A percentile compares a stretch with the other conserved stretches of the same genome.
phyloP scores from a whole-genome alignment of 2,113 vertebrate species.

The Tachysurus fulvidraco region DNA sequence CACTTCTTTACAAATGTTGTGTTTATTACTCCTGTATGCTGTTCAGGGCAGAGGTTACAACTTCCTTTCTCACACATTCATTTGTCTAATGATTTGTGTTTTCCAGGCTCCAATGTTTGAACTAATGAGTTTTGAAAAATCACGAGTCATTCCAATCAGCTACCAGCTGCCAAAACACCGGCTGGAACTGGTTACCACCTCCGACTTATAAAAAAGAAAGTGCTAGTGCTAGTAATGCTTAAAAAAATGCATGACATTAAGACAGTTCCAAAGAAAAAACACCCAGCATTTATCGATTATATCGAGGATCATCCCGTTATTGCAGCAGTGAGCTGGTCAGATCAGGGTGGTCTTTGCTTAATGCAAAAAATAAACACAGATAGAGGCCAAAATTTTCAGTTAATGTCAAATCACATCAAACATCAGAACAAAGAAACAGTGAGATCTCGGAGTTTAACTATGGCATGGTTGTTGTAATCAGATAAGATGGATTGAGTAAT shows the following conservation, averaged over 20 bases:
- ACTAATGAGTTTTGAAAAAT: background rate
- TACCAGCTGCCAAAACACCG: background rate
- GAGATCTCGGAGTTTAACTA: no score
- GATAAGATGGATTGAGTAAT: no score
- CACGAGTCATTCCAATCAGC: background rate
- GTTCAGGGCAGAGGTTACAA: background rate
- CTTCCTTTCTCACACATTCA: background rate
- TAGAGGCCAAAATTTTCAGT: no score
- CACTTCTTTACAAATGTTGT: background rate
- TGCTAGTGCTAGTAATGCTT: background rate
- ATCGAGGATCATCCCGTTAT: no score
- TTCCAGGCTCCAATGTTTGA: background rate
- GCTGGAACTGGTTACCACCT: background rate
- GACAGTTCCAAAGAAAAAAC: background rate
- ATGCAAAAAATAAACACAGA: background rate
- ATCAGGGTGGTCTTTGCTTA: background rate
- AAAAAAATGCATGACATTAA: background rate
- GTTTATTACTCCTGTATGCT: background rate
- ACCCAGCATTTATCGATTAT: background rate
- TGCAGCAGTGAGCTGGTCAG: background rate
- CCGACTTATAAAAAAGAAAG: background rate
- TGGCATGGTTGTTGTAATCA: no score
- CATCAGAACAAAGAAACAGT: no score
- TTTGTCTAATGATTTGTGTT: slow-evolving; percentile 1
- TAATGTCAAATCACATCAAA: no score